These are phyloP conservation scores for Teleiodes luculella DNA, from an alignment of 2,888 invertebrate genomes.

Conservation along the genomic window DNA sequence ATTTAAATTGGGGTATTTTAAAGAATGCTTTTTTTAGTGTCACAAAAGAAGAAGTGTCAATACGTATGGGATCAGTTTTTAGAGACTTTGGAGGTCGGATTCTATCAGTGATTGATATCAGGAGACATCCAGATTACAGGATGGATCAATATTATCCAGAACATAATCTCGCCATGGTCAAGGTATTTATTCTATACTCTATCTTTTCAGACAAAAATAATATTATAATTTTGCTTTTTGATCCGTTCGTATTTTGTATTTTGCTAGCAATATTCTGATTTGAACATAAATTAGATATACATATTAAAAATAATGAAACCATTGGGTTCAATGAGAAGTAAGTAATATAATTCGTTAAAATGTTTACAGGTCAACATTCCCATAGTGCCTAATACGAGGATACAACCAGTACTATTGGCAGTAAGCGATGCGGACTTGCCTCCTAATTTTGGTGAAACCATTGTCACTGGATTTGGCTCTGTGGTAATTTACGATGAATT, in stretches of 20 bases:
- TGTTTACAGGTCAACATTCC: constrained; percentile 51
- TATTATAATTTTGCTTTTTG: too few species aligned
- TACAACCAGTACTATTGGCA: constrained; percentile 52
- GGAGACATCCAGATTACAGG: constrained; percentile 60
- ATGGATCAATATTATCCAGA: constrained; percentile 70
- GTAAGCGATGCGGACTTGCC: constrained; percentile 45
- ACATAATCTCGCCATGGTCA: constrained; percentile 66
- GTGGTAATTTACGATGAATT: too few species aligned
- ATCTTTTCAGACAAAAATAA: too few species aligned
- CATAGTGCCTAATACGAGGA: constrained; percentile 40
- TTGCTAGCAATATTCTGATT: too few species aligned
- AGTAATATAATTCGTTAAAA: not conserved
- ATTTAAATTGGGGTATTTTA: not conserved
- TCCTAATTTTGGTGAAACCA: constrained; percentile 53
- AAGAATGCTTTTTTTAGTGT: constrained; percentile 39
- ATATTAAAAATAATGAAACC: too few species aligned
- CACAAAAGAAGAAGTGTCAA: constrained; percentile 57
- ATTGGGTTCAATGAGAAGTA: too few species aligned
- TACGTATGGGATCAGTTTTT: constrained; percentile 66
- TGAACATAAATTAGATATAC: too few species aligned
- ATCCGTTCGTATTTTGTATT: too few species aligned
- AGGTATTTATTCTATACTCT: too few species aligned
- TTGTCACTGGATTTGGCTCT: constrained; percentile 68
- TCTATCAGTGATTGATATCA: constrained; percentile 50
- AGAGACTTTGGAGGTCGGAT: constrained; percentile 63